phyloP scores from a whole-genome alignment of 1,140 invertebrate genomes.

The Metopolophium dirhodum region DNA sequence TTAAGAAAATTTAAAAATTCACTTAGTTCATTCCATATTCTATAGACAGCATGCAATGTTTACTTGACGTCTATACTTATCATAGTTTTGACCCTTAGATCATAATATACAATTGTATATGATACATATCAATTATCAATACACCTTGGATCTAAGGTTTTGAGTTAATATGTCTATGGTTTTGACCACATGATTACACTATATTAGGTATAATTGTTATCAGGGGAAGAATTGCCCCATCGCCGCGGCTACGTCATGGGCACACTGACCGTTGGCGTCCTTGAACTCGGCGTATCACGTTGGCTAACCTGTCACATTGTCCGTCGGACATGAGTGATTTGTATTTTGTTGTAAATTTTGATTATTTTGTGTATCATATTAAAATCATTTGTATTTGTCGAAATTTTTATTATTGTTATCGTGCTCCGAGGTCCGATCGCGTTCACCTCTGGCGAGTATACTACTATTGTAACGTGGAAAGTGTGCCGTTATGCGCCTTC shows the following conservation, averaged over 20 bases:
- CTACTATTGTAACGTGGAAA: neutral
- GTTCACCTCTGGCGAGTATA: neutral
- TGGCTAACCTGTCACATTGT: constrained; percentile 52
- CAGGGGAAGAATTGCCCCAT: neutral
- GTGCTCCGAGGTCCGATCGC: neutral
- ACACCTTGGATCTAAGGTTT: too few relatives aligned
- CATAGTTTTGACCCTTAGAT: too few relatives aligned
- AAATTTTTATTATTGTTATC: neutral
- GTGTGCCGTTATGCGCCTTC: neutral
- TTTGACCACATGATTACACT: too few relatives aligned
- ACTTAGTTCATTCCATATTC: too few relatives aligned
- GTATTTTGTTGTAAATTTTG: constrained; percentile 50
- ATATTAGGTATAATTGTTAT: neutral
- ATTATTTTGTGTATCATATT: constrained; percentile 47
- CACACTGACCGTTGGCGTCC: constrained; percentile 44
- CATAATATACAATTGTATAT: too few relatives aligned
- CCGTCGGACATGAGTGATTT: constrained; percentile 53
- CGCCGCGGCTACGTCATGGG: neutral
- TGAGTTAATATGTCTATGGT: too few relatives aligned
- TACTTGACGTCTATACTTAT: too few relatives aligned
- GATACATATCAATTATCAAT: too few relatives aligned
- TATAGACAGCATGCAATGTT: too few relatives aligned
- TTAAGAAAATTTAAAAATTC: too few relatives aligned
- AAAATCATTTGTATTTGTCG: neutral
- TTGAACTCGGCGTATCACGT: constrained; percentile 36